Base-by-base conservation (phyloP, 2,888 invertebrate species). In the Cetonia aurata region DNA sequence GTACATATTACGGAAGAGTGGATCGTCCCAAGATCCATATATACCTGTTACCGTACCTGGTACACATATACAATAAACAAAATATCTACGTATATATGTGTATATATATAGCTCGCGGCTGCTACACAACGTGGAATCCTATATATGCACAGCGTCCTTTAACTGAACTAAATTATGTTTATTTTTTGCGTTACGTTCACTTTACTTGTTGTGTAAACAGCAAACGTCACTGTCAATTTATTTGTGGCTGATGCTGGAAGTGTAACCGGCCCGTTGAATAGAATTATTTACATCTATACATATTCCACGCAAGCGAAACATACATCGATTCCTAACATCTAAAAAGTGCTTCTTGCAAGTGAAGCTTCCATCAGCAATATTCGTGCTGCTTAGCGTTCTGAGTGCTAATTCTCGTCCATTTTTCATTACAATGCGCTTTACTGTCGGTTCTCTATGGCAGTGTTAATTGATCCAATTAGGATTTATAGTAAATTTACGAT, bases 1-100 rank as follows among this genome's bases (percentile, higher is more conserved):
- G 76, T 74, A 77, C 76, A 78, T 77, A 77, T 74, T 77, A 73
- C 75, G 72, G 53, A 70, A 72, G 68, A 71, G 68, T 70, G 69
- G 72, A 71, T 71, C 69, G 71, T 69, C 70, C 66, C 69, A 69
- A 67, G 57, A 57, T 69, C 60, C 25, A 25, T 65, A 70, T 60
- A 62, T 44, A 73, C 68, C 72, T 65, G 73, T 71, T 72, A 71
- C 75, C 72, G 76, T 77, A 69, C 76, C 76, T 73, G 76, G 76
- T 69, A 77, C 74, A 73, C 31, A 56, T 53, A 62, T 31, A 62
- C 62, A 62, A 62, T 62, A 62, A 62, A 62, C 37, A 69, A 69
- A 69, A 60, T 59, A 60, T 41, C 8, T 41, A 41, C 42, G 42
- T 41, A 10, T 10, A 41, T 41, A 41, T 41, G 8, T 41, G 10